Conservation (phyloP, 2,888 invertebrate species). For the Caenorhabditis japonica region DNA sequence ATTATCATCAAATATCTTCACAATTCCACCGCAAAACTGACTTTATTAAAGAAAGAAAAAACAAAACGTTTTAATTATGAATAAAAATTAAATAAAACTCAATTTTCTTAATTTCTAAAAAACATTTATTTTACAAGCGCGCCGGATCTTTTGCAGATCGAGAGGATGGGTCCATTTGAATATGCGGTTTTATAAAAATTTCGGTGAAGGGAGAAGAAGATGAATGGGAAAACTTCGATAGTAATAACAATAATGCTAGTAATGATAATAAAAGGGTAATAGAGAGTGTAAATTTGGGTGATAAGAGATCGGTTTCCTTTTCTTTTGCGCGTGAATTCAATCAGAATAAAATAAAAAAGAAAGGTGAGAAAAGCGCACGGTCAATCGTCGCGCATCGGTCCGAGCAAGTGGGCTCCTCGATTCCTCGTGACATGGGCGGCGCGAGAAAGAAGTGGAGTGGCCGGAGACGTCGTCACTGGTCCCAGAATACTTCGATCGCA, state of each 20-base stretch:
- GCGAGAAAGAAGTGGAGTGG: constrained; percentile 42
- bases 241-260: constrained; percentile 13
- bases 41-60: too few relatives aligned
- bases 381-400: constrained; percentile 33
- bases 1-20: too few relatives aligned
- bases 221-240: constrained; percentile 10
- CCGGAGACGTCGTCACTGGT: constrained; percentile 54
- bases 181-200: constrained; percentile 20
- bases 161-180: constrained; percentile 1
- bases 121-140: constrained; percentile 36
- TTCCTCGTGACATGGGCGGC: constrained; percentile 15
- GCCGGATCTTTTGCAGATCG: constrained; percentile 10
- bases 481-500: constrained; percentile 61
- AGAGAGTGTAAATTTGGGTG: background rate
- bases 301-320: constrained; percentile 16
- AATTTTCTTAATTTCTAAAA: too few relatives aligned
- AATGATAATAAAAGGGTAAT: background rate
- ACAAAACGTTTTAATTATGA: too few relatives aligned
- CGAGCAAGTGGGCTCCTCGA: constrained; percentile 33
- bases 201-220: constrained; percentile 11
- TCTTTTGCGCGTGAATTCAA: background rate
- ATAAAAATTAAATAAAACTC: too few relatives aligned
- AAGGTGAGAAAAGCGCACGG: background rate
- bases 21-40: too few relatives aligned
- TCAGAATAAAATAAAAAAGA: background rate